Evolutionary conservation across 2,797 vertebrate species (phyloP).

Genomic region (Loriculus beryllinus): DNA sequence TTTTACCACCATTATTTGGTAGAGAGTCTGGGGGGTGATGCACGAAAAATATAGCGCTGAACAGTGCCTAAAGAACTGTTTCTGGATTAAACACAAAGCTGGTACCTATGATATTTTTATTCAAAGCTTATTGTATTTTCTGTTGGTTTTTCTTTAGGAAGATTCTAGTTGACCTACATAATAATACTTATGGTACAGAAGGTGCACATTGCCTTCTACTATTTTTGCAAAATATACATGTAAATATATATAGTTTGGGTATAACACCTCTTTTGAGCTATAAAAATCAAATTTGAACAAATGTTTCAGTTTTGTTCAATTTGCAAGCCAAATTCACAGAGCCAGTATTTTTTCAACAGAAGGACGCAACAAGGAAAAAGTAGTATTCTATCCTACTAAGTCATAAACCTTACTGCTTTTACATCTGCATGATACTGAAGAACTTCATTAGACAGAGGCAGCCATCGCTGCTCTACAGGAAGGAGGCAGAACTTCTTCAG

Average conservation of each 20-base stretch:
- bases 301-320: neutral
- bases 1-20: neutral
- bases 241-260: neutral
- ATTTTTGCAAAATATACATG: neutral
- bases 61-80: neutral
- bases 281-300: neutral
- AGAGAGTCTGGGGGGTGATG: neutral
- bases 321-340: neutral
- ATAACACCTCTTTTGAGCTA: neutral
- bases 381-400: neutral
- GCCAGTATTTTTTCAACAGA: neutral
- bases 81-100: neutral
- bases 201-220: neutral
- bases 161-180: conserved; percentile 12
- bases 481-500: neutral
- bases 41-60: neutral
- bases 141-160: neutral
- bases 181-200: neutral
- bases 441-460: neutral
- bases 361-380: neutral
- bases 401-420: neutral
- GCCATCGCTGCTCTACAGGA: fast-evolving
- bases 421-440: neutral
- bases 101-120: neutral
- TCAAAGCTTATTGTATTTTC: neutral